phyloP scores from a whole-genome alignment of 2,888 invertebrate species.

The Malthinus flaveolus region DNA sequence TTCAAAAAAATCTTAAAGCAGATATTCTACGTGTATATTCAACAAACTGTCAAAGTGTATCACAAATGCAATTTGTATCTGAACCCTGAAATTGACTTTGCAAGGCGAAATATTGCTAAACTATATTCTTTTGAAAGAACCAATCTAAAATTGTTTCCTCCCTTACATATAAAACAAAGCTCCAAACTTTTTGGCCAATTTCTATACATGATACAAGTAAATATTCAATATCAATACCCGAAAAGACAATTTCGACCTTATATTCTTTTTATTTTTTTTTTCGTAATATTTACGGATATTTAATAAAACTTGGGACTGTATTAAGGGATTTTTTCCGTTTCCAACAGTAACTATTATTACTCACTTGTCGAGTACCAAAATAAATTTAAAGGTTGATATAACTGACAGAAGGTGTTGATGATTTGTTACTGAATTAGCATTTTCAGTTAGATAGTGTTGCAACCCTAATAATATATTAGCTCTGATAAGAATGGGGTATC shows the following conservation, averaged over 20 bases:
- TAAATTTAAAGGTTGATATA: conserved; percentile 6
- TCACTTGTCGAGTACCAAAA: background rate
- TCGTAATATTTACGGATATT: background rate
- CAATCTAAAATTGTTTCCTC: conserved; percentile 45
- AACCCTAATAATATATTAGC: conserved; percentile 4
- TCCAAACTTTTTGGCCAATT: conserved; percentile 40
- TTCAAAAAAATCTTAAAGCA: conserved; percentile 19
- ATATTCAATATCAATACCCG: conserved; percentile 38
- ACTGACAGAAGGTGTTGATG: conserved; percentile 9
- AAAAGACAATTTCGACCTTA: conserved; percentile 15
- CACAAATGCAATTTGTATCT: conserved; percentile 49
- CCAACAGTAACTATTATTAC: background rate
- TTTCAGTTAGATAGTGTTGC: conserved; percentile 2
- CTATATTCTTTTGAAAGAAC: conserved; percentile 46
- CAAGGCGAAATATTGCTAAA: conserved; percentile 47
- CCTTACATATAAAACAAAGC: conserved; percentile 43
- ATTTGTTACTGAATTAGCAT: conserved; percentile 10
- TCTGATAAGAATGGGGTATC: conserved; percentile 1
- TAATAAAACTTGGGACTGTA: too few species aligned
- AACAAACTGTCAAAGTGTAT: conserved; percentile 48
- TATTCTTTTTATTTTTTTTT: background rate
- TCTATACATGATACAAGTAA: conserved; percentile 42
- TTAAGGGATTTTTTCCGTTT: too few species aligned
- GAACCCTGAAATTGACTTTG: conserved; percentile 46
- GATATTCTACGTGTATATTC: conserved; percentile 25